Evolutionary conservation across 2,888 invertebrate species (phyloP), one percentile per base, ranked within the genome.

Genomic region (Diplolepis rosae): DNA sequence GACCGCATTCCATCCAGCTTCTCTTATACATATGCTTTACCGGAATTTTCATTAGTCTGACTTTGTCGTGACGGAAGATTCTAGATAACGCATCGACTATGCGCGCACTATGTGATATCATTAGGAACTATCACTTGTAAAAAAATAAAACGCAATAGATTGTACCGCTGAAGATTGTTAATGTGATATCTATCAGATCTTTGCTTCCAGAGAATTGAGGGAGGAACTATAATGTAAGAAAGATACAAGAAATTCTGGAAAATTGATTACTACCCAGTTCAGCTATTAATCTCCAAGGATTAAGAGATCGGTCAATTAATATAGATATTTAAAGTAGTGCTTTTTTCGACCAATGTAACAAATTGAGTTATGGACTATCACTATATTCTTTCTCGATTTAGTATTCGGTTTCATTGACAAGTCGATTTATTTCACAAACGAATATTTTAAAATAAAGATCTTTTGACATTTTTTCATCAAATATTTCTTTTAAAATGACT

Each of bases 1-100:
- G 85, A 85, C 85, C 82, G 86, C 85, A 85, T 87, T 87, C 87
- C 85, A 75, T 75, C 72, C 77, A 70, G 75, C 70, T 71, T 74
- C 76, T 75, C 74, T 75, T 69, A 52, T 65, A 56, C 51, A 48
- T 78, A 83, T 74, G 80, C 82, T 80, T 81, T 79, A 80, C 78
- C 80, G 84, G 86, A 86, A 85, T 86, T 86, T 86, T 86, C 86
- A 86, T 86, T 84, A 85, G 84, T 83, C 74, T 80, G 78, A 82
- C 80, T 85, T 82, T 83, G 84, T 86, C 84, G 85, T 83, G 85
- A 80, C 81, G 79, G 77, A 82, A 80, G 81, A 80, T 77, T 71
- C 56, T n/a, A 71, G 74, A 74, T 74, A 74, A 70, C 71, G 72
- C 68, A 73, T 72, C 39, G 65, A 22, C 39, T 27, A 13, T 35